These are phyloP conservation scores for Cynodonichthys magdalenae DNA, from an alignment of 2,797 vertebrate species.

Conservation along the genomic window DNA sequence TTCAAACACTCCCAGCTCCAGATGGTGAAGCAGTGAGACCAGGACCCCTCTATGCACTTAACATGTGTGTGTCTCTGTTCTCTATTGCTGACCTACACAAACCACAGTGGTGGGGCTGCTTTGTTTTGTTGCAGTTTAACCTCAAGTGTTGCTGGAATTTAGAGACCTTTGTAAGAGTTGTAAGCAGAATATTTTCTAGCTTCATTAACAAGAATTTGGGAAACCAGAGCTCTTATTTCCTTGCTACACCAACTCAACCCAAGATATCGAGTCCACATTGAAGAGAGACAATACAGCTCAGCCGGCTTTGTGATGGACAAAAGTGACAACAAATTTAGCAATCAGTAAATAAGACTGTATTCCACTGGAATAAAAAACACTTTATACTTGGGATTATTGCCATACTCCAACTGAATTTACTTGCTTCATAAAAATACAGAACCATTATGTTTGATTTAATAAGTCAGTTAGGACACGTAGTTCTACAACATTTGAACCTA, in stretches of 20 bases:
- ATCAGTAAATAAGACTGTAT: neutral
- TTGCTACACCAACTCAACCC: neutral
- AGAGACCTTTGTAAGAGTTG: conserved; percentile 12
- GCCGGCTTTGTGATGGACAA: neutral
- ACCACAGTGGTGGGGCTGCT: conserved; percentile 39
- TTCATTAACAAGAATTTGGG: neutral
- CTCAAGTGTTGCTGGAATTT: conserved; percentile 21
- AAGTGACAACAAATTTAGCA: neutral
- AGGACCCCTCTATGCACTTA: conserved; percentile 47
- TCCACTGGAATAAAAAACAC: neutral
- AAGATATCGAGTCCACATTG: neutral
- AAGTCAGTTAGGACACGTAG: neutral
- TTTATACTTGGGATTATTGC: neutral
- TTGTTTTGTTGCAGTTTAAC: conserved; percentile 47
- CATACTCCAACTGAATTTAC: neutral
- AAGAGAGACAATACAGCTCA: neutral
- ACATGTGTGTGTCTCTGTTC: conserved; percentile 59
- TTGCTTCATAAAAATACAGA: neutral
- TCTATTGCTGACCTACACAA: conserved; percentile 50
- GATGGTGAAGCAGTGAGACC: conserved; percentile 66
- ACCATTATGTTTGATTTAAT: neutral
- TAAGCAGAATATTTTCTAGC: neutral
- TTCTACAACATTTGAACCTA: neutral
- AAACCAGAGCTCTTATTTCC: neutral
- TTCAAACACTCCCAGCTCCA: conserved; percentile 67